Evolutionary conservation across 2,797 vertebrate species (phyloP), one percentile per base, ranked within the genome.

Genomic region (Oreochromis grahami): DNA sequence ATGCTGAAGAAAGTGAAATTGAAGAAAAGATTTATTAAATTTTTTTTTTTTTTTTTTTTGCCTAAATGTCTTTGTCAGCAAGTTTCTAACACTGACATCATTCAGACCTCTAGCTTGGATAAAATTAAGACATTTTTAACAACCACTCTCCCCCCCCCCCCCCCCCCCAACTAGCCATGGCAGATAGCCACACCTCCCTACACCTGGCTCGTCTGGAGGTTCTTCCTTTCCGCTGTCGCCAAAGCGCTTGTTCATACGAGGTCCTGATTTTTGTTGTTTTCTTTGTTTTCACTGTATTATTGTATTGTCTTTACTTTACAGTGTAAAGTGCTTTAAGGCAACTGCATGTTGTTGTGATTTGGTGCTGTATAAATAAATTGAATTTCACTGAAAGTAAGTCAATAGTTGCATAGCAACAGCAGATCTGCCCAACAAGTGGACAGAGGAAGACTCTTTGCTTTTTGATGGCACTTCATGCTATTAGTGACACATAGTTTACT

Each of bases 401-500:
- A 14, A 6, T 76, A 24, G 82, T 86, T 77, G 80, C 87, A 79
- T 84, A 79, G 86, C 86, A 90, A 85, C 86, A 53, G 60, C 70
- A 45, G 84, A 51, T 68, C 58, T 56, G 80, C 45, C 70, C 38
- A 48, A 65, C 13, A 11, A 51, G 43, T 45, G 65, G 81, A 65
- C 53, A 19, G 38, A 14, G 34, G n/a, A 68, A 14, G 76, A 58
- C 21, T 41, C 4, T 38, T 4, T 32, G 32, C 41, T 83, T 45
- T 77, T 53, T 85, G 29, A 84, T 53, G 79, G 77, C 45, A 26
- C 36, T 72, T 82, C 65, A 56, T 76, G 77, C 79, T 85, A 81
- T 87, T 88, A 19, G 50, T 77, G 80, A 84, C 85, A 86, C 84
- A 84, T 80, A 51, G 41, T 89, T 89, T 78, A 68, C 82, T 89